Evolutionary conservation across 2,888 invertebrate genomes (phyloP).

Genomic region (Hyalella azteca): DNA sequence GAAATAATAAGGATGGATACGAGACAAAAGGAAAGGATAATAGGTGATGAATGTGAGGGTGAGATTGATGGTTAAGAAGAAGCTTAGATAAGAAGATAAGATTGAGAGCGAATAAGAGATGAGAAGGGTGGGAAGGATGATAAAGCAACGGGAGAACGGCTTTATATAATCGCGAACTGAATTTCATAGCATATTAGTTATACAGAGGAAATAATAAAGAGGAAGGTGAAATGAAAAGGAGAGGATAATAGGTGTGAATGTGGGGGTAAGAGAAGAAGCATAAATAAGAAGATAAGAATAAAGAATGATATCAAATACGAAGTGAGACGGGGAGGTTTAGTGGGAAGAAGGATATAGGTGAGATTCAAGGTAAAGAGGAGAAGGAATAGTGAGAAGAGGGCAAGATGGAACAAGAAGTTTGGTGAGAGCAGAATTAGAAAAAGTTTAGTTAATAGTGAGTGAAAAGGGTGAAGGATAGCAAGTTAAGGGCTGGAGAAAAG

Average conservation of each 20-base stretch:
- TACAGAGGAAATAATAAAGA: not conserved
- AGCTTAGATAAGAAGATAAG: no score
- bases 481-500: no score
- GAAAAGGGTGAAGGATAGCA: not conserved
- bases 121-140: no score
- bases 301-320: not conserved
- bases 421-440: not conserved
- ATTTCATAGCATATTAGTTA: no score
- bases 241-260: not conserved
- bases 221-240: not conserved
- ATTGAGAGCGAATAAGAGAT: no score
- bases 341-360: not conserved
- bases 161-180: no score
- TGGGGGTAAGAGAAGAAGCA: not conserved
- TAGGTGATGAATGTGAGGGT: no score
- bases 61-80: no score
- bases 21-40: no score
- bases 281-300: not conserved
- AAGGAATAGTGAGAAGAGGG: not conserved
- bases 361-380: not conserved
- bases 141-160: no score
- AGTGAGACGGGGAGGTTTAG: not conserved
- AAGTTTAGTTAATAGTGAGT: not conserved
- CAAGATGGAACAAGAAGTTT: not conserved
- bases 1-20: no score